Conservation (phyloP, 2,797 vertebrate species). For the Varecia variegata region DNA sequence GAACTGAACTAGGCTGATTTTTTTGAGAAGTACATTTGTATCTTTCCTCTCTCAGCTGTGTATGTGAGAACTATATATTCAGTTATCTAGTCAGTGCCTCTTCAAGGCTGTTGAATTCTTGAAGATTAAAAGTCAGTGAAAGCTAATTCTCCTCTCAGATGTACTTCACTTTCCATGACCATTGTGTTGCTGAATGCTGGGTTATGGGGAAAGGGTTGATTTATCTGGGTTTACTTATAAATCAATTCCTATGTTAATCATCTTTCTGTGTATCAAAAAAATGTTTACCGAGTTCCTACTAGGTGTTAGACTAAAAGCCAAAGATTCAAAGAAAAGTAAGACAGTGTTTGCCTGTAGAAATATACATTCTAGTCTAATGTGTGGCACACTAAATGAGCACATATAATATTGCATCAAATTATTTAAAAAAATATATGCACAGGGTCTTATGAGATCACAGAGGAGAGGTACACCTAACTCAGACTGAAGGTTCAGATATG, state of each 20-base stretch:
- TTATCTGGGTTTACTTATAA: slow-evolving; percentile 5
- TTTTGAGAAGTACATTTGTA: background rate
- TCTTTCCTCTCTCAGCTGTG: background rate
- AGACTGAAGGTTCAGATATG: background rate
- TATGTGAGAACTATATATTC: background rate
- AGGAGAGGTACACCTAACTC: background rate
- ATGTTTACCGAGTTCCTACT: background rate
- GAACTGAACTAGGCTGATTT: background rate
- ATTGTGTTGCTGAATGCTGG: background rate
- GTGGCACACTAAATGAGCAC: background rate
- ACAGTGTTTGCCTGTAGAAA: background rate
- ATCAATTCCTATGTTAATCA: background rate
- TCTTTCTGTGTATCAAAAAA: background rate
- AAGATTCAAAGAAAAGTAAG: background rate
- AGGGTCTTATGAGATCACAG: background rate
- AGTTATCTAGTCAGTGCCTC: background rate
- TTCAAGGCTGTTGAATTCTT: slow-evolving; percentile 24
- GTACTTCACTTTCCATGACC: slow-evolving; percentile 14
- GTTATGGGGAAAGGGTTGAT: background rate
- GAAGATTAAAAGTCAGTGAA: background rate
- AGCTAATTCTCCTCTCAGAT: background rate
- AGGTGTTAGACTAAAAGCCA: background rate
- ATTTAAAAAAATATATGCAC: background rate
- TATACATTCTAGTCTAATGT: background rate
- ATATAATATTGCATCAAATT: background rate